Percentiles rank a stretch among this genome's conserved stretches.
These are phyloP conservation scores for Trididemnum clinides DNA, from an alignment of 23 tunicate species.

Conservation along the genomic window DNA sequence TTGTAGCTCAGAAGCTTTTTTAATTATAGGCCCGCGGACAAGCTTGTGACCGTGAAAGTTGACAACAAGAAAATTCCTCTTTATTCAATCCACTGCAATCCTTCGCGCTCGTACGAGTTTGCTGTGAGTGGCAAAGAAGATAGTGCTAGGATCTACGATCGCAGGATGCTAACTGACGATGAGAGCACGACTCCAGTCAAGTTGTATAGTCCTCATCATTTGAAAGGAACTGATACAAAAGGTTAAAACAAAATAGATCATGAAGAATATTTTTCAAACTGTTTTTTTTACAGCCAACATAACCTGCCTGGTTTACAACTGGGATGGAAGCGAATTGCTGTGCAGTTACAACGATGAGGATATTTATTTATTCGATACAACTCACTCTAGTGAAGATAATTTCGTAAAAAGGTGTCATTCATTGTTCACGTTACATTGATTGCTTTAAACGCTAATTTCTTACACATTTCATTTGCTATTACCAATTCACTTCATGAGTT, in stretches of 20 bases:
- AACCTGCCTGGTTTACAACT: constrained; percentile 80
- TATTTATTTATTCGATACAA: constrained; percentile 78
- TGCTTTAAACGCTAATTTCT: too few relatives aligned
- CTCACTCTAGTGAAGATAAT: constrained; percentile 56
- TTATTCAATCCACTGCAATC: constrained; percentile 81
- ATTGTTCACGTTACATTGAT: too few relatives aligned
- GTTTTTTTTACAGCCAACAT: constrained; percentile 76
- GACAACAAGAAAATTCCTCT: constrained; percentile 53
- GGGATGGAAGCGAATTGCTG: constrained; percentile 75
- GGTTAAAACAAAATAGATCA: too few relatives aligned
- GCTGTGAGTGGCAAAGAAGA: constrained; percentile 78
- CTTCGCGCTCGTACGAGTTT: constrained; percentile 59
- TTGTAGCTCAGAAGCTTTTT: too few relatives aligned
- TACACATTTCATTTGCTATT: too few relatives aligned
- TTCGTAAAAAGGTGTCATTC: constrained; percentile 44
- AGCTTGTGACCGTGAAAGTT: constrained; percentile 66
- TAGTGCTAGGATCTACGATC: constrained; percentile 65
- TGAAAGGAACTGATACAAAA: constrained; percentile 26
- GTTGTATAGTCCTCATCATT: constrained; percentile 52
- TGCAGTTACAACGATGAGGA: constrained; percentile 94
- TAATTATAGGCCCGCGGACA: constrained; percentile 48
- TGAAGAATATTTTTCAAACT: too few relatives aligned
- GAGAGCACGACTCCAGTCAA: constrained; percentile 32
- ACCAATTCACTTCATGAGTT: too few relatives aligned
- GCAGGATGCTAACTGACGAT: constrained; percentile 41